Evolutionary conservation across 92 coral and sea anemone genomes (phyloP), one percentile per base, ranked within the genome.

Genomic region (Epizoanthus illoricatus): DNA sequence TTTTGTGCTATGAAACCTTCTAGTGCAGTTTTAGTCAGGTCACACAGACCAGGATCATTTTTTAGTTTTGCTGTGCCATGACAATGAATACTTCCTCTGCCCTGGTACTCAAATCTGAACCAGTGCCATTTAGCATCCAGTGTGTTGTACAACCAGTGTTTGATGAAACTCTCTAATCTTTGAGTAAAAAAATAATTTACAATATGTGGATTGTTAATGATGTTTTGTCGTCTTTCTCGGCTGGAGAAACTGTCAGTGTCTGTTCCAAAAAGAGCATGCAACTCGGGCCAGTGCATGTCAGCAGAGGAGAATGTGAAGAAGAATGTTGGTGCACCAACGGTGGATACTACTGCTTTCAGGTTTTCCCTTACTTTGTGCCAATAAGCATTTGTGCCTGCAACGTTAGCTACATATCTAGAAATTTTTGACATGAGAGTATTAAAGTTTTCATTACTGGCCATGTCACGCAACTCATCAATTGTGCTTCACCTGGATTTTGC

Each of bases 1-100:
- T n/a, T n/a, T 42, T 91, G 92, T 49, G 92, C 94, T 74, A 88
- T 79, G 89, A 81, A 91, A 8, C 92, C 92, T 86, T 84, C 88
- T n/a, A 91, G 87, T n/a, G 92, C 94, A 56, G 71, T 88, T 73
- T 85, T 80, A 17, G 90, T 91, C 4, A 91, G 84, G 16, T 91
- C 86, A 91, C 33, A 28, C 1, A 28, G 1, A 28, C 33, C 33
- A 28, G 33, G 33, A 1, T 28, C 33, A 28, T 28, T 28, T 28
- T 28, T 28, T 1, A 28, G 33, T 28, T 28, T 28, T 28, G 33
- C 33, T 28, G 33, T 28, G 1, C 33, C 33, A 28, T 28, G 33
- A 28, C 33, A 28, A 28, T 28, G 33, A 28, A 28, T 28, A 28
- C 33, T 28, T 28, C 33, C 33, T 28, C 33, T 28, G 1, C 33